phyloP scores from a whole-genome alignment of 2,113 vertebrate species.

The Phyllopteryx taeniolatus region DNA sequence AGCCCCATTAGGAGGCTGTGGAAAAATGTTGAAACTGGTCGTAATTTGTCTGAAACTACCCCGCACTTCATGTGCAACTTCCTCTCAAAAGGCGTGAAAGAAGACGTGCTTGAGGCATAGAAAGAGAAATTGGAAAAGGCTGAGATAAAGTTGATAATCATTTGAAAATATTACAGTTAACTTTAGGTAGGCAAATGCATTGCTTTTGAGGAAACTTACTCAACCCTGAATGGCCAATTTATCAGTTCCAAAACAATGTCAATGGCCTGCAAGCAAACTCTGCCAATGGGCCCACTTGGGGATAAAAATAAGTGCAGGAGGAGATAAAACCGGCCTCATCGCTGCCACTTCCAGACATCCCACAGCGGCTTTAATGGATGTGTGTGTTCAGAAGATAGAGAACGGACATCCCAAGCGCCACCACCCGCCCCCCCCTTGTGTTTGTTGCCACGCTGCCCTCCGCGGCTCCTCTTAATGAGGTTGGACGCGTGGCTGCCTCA shows the following conservation, averaged over 20 bases:
- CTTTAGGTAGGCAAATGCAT: too few species aligned
- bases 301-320: constrained; percentile 4
- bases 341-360: constrained; percentile 29
- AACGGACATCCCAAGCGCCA: constrained; percentile 40
- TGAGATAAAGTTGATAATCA: constrained; percentile 2
- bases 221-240: constrained; percentile 18
- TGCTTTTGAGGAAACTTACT: neutral
- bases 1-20: constrained; percentile 49
- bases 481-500: constrained; percentile 65
- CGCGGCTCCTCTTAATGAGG: constrained; percentile 68
- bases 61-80: neutral
- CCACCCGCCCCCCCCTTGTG: constrained; percentile 38
- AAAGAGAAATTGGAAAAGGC: neutral
- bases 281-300: constrained; percentile 10
- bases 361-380: constrained; percentile 18
- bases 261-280: constrained; percentile 11
- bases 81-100: constrained; percentile 24
- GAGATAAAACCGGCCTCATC: neutral
- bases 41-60: constrained; percentile 2
- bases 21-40: constrained; percentile 63
- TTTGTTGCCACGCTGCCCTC: constrained; percentile 63
- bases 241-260: constrained; percentile 28
- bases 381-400: constrained; percentile 41
- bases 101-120: neutral
- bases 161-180: constrained; percentile 10